These are phyloP conservation scores for Dendrolimus houi DNA, from an alignment of 2,888 invertebrate genomes.

Conservation along the genomic window DNA sequence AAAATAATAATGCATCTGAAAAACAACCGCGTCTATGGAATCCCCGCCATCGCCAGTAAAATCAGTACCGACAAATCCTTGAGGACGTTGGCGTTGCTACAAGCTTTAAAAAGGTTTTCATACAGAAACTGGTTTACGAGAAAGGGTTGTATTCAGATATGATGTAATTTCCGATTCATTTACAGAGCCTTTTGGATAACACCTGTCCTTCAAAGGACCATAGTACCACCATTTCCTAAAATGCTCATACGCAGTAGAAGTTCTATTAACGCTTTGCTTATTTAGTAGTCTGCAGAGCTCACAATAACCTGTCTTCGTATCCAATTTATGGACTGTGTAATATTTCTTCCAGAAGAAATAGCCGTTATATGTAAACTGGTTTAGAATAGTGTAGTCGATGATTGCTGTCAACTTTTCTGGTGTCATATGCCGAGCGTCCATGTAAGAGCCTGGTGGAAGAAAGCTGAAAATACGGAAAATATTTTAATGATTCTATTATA, in stretches of 20 bases:
- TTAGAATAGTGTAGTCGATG: slow-evolving; percentile 30
- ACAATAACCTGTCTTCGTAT: slow-evolving; percentile 35
- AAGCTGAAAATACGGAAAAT: slow-evolving; percentile 33
- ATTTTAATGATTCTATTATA: no score
- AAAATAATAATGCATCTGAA: no score
- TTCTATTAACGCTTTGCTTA: slow-evolving; percentile 16
- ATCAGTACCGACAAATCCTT: no score
- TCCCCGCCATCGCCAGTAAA: no score
- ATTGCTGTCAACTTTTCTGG: slow-evolving; percentile 31
- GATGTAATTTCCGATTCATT: slow-evolving; percentile 18
- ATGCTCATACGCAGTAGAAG: slow-evolving; percentile 20
- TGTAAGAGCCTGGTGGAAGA: slow-evolving; percentile 49
- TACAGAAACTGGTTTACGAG: no score
- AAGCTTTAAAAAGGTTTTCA: no score
- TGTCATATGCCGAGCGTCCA: slow-evolving; percentile 24
- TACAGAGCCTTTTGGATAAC: slow-evolving; percentile 31
- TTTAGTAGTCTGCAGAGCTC: slow-evolving; percentile 43
- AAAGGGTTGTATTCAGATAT: slow-evolving; percentile 18
- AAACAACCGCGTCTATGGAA: no score
- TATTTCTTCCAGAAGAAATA: slow-evolving; percentile 43
- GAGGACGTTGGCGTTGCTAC: no score
- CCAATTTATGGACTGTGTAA: slow-evolving; percentile 32
- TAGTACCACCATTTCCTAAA: slow-evolving; percentile 55
- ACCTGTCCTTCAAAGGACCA: slow-evolving; percentile 24
- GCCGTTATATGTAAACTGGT: slow-evolving; percentile 27